Evolutionary conservation across 2,113 vertebrate genomes (phyloP).

Genomic region (Eurystomus gularis): DNA sequence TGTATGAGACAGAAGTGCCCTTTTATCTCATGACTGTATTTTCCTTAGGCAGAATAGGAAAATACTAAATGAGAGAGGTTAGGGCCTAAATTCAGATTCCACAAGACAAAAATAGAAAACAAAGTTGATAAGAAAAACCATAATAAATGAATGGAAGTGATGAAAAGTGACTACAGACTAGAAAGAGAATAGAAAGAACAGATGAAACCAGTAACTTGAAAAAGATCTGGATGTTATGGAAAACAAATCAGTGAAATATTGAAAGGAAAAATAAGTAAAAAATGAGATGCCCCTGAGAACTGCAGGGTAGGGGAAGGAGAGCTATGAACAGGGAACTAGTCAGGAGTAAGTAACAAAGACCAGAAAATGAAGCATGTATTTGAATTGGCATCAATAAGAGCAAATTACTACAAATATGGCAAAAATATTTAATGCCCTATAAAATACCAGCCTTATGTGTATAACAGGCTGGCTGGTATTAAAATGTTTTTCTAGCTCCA

Average conservation of each 20-base stretch:
- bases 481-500: slow-evolving; percentile 53
- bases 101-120: slow-evolving; percentile 28
- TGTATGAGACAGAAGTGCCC: slow-evolving; percentile 25
- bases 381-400: slow-evolving; percentile 28
- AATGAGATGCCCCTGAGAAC: not conserved
- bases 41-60: slow-evolving; percentile 11
- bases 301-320: not conserved
- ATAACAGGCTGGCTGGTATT: not conserved
- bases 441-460: slow-evolving; percentile 38
- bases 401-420: not conserved
- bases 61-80: slow-evolving; percentile 17
- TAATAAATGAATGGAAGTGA: not conserved
- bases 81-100: not conserved
- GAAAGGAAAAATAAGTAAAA: slow-evolving; percentile 4
- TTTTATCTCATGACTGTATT: slow-evolving; percentile 34
- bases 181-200: not conserved
- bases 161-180: not conserved
- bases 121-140: slow-evolving; percentile 14
- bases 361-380: slow-evolving; percentile 31
- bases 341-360: not conserved
- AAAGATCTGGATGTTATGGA: not conserved
- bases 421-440: slow-evolving; percentile 52
- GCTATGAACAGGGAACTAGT: not conserved
- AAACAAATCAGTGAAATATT: slow-evolving; percentile 22
- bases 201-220: not conserved